These are phyloP conservation scores for Dipus sagitta DNA, from an alignment of 2,797 vertebrate genomes.

Conservation along the genomic window DNA sequence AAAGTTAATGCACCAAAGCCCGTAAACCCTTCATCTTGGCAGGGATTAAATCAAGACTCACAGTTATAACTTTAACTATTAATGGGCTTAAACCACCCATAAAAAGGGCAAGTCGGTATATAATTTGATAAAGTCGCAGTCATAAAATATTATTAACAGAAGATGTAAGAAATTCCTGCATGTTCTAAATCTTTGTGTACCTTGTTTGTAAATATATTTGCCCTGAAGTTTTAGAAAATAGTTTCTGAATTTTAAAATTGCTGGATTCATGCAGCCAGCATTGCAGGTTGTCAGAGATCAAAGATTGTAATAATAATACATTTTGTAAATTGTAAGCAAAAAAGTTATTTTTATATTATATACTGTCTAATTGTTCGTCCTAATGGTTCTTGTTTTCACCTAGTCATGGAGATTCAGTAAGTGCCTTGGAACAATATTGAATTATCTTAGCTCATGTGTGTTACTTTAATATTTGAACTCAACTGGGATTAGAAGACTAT, in stretches of 20 bases:
- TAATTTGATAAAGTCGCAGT: slow-evolving; percentile 94
- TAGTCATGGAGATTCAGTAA: slow-evolving; percentile 92
- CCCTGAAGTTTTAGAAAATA: slow-evolving; percentile 94
- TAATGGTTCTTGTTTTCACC: slow-evolving; percentile 90
- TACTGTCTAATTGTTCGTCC: slow-evolving; percentile 88
- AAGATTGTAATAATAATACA: slow-evolving; percentile 98
- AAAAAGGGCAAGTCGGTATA: slow-evolving; percentile 94
- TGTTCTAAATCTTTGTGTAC: slow-evolving; percentile 93
- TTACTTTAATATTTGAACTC: slow-evolving; percentile 89
- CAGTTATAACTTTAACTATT: no score
- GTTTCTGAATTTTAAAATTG: slow-evolving; percentile 92
- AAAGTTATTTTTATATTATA: slow-evolving; percentile 99
- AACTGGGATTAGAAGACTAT: slow-evolving; percentile 89
- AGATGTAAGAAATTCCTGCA: slow-evolving; percentile 98
- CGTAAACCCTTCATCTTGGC: no score
- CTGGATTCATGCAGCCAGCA: slow-evolving; percentile 90
- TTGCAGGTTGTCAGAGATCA: slow-evolving; percentile 91
- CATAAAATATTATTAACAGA: slow-evolving; percentile 98
- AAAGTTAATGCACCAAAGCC: no score
- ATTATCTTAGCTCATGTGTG: slow-evolving; percentile 88
- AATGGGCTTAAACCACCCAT: no score
- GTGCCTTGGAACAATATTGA: slow-evolving; percentile 94
- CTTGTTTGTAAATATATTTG: slow-evolving; percentile 97
- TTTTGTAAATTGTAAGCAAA: slow-evolving; percentile 99
- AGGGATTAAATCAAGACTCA: no score